phyloP scores from a whole-genome alignment of 2,113 vertebrate species.

The Tringa solitaria region DNA sequence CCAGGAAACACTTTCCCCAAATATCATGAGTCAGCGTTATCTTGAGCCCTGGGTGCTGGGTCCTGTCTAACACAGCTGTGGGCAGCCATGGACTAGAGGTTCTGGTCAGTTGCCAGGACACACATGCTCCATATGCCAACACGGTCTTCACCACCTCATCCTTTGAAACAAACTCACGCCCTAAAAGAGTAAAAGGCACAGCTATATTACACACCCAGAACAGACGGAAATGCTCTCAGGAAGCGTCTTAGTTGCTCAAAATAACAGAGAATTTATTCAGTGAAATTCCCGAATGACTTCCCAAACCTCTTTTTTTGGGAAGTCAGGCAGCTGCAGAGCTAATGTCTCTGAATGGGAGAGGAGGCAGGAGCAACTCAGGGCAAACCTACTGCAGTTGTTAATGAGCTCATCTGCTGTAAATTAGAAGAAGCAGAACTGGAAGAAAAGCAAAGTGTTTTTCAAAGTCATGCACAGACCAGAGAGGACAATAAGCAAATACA shows the following conservation, averaged over 20 bases:
- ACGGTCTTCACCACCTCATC: fast-evolving
- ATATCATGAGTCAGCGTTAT: neutral
- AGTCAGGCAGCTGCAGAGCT: neutral
- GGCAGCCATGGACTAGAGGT: neutral
- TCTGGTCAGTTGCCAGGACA: neutral
- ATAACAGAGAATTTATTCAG: neutral
- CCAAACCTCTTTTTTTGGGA: neutral
- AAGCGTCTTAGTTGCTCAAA: neutral
- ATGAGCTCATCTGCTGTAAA: neutral
- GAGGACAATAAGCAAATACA: neutral
- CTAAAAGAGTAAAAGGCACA: neutral
- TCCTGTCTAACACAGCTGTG: neutral
- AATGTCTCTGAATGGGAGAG: neutral
- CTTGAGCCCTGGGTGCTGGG: neutral
- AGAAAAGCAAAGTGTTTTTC: neutral
- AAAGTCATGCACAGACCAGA: neutral
- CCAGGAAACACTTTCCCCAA: neutral
- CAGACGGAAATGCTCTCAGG: neutral
- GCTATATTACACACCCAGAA: neutral
- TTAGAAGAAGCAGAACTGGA: neutral
- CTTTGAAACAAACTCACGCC: neutral
- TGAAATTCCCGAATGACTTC: neutral
- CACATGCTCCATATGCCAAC: neutral
- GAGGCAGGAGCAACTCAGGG: neutral
- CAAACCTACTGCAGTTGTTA: neutral